Percentiles rank a stretch among this genome's conserved stretches.
Evolutionary conservation across 2,797 vertebrate species (phyloP).

Genomic region (Takifugu ocellatus): DNA sequence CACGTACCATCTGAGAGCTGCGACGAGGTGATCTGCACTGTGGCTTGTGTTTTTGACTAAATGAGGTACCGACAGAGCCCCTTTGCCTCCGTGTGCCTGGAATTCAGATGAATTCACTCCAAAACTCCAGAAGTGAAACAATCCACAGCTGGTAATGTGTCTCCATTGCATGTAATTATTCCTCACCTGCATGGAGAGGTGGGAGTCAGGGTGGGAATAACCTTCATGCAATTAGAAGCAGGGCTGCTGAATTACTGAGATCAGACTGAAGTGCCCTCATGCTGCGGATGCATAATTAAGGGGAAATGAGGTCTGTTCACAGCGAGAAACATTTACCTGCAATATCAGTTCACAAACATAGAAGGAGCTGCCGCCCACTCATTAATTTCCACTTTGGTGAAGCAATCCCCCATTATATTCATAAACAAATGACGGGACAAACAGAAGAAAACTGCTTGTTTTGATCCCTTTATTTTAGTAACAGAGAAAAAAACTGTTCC

Average conservation of each 20-base stretch:
- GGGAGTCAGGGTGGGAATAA: conserved; percentile 15
- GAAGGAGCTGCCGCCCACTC: background rate
- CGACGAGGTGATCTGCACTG: conserved; percentile 44
- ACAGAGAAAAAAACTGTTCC: too few species aligned
- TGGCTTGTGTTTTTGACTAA: conserved; percentile 11
- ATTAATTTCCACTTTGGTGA: background rate
- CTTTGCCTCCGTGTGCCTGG: conserved; percentile 7
- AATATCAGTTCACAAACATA: background rate
- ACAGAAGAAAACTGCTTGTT: too few species aligned
- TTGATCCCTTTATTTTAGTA: too few species aligned
- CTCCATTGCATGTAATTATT: conserved; percentile 11
- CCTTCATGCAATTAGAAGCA: conserved; percentile 30
- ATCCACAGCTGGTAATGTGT: conserved; percentile 6
- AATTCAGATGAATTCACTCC: conserved; percentile 25
- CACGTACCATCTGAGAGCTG: conserved; percentile 11
- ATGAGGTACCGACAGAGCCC: background rate
- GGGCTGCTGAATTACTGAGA: conserved; percentile 20
- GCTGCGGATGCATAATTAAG: conserved; percentile 36
- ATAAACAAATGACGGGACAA: too few species aligned
- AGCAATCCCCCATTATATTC: too few species aligned
- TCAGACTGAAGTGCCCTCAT: conserved; percentile 9
- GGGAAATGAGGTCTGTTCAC: conserved; percentile 17
- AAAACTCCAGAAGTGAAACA: conserved; percentile 17
- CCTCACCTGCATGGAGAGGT: conserved; percentile 9
- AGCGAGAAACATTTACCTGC: conserved; percentile 1